A percentile compares a stretch with the other conserved stretches of the same genome.
Evolutionary conservation across 2,113 vertebrate genomes (phyloP).

Genomic region (Coreoperca whiteheadi): DNA sequence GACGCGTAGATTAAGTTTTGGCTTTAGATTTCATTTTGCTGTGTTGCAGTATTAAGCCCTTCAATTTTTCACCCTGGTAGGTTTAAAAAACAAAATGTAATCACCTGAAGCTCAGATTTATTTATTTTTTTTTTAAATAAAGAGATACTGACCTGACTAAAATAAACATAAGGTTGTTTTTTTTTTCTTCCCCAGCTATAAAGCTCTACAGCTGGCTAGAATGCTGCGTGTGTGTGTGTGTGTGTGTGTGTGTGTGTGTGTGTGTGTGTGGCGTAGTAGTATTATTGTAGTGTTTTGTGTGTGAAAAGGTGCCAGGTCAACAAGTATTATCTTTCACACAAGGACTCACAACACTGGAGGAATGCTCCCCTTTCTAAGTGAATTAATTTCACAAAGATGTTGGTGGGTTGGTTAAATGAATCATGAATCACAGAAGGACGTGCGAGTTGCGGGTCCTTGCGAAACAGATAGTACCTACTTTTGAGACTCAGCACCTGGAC

Average conservation of each 20-base stretch:
- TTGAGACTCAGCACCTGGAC: too few relatives aligned
- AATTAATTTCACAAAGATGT: too few relatives aligned
- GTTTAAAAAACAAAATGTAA: constrained; percentile 9
- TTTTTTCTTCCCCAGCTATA: background rate
- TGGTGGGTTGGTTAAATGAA: too few relatives aligned
- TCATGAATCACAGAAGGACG: too few relatives aligned
- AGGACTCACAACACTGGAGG: too few relatives aligned
- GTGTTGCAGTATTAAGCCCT: background rate
- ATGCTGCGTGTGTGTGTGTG: background rate
- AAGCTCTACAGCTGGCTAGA: background rate
- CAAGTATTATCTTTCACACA: background rate
- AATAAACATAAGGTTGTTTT: too few relatives aligned
- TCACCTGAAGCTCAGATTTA: background rate
- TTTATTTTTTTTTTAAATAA: too few relatives aligned
- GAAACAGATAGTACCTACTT: too few relatives aligned
- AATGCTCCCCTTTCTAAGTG: too few relatives aligned
- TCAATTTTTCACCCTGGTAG: background rate
- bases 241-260: background rate
- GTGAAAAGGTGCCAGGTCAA: background rate
- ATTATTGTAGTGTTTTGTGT: background rate
- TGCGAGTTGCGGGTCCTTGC: too few relatives aligned
- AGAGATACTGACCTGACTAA: too few relatives aligned
- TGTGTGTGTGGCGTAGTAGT: too few relatives aligned
- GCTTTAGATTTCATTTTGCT: background rate
- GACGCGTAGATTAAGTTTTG: background rate